These are phyloP conservation scores for Carlito syrichta DNA, from an alignment of 2,113 vertebrate genomes.

Conservation along the genomic window DNA sequence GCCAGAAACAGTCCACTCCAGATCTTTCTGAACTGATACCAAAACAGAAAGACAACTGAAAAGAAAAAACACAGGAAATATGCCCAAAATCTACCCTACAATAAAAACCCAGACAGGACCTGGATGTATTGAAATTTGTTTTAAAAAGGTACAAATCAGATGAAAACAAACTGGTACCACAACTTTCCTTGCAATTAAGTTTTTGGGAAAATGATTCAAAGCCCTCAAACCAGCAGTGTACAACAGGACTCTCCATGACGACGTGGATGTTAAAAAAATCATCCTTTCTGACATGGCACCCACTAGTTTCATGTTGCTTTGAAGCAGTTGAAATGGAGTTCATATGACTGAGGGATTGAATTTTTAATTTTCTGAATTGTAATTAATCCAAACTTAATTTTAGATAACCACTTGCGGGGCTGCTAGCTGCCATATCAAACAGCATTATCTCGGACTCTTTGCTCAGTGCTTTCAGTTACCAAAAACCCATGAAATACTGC, in stretches of 20 bases:
- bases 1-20: not conserved
- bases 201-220: rapidly evolving
- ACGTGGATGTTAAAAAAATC: no score
- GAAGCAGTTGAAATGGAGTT: not conserved
- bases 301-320: not conserved
- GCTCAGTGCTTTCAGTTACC: not conserved
- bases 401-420: not conserved
- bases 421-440: not conserved
- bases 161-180: not conserved
- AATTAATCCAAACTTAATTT: not conserved
- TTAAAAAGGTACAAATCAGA: not conserved
- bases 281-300: no score
- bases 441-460: not conserved
- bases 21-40: not conserved
- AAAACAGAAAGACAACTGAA: not conserved
- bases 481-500: not conserved
- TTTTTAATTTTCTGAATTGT: not conserved
- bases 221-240: not conserved
- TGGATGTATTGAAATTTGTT: not conserved
- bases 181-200: not conserved
- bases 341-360: not conserved
- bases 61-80: not conserved
- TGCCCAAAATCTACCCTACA: not conserved
- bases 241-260: not conserved
- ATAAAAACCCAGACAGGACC: not conserved